phyloP scores from a whole-genome alignment of 2,113 vertebrate species.

The Astatotilapia flaviijosephi region DNA sequence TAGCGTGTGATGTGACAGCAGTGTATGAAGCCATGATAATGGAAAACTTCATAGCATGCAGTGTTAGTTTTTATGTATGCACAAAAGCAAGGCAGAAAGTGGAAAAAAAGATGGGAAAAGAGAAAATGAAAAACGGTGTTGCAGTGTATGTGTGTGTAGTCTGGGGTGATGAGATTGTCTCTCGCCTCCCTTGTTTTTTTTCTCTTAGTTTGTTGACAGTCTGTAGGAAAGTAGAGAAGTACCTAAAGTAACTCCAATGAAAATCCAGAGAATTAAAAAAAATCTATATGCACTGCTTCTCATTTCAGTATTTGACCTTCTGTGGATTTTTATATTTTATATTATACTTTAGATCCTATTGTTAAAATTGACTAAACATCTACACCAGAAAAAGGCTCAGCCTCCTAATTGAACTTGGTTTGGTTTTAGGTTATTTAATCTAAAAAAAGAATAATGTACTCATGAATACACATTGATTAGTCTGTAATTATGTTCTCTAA shows the following conservation, averaged over 20 bases:
- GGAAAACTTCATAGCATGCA: conserved; percentile 50
- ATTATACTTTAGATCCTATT: not conserved
- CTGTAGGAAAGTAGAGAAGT: not conserved
- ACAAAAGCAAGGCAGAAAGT: not conserved
- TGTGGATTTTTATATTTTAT: not conserved
- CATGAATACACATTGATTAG: not conserved
- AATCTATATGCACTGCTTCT: not conserved
- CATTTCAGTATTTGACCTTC: not conserved
- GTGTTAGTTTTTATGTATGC: conserved; percentile 11
- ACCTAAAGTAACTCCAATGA: not conserved
- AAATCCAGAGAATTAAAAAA: not conserved
- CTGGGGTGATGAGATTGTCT: not conserved
- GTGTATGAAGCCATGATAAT: conserved; percentile 43
- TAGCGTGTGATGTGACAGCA: conserved; percentile 33
- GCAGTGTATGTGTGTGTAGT: not conserved
- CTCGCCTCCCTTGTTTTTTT: not conserved
- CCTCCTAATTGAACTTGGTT: not conserved
- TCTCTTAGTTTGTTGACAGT: conserved; percentile 13
- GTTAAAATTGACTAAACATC: not conserved
- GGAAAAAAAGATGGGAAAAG: not conserved
- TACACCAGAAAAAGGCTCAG: not conserved
- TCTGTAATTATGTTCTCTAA: not conserved
- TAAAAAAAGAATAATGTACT: not conserved
- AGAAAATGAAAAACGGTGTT: not conserved
- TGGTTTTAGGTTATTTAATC: not conserved